Conservation (phyloP, 1,140 invertebrate genomes). For the Drosophila insularis region DNA sequence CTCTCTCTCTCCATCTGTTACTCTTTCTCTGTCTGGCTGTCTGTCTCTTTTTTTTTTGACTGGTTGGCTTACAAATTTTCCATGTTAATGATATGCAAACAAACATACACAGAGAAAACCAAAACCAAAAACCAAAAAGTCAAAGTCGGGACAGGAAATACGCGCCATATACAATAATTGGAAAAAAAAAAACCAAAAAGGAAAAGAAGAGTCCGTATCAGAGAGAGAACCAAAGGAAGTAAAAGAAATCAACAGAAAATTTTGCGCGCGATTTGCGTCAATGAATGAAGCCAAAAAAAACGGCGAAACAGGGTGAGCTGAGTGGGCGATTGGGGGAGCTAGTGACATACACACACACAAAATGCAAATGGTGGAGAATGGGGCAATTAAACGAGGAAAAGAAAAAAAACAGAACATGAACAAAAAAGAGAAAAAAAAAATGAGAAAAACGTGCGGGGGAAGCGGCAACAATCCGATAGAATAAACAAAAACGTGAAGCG, state of each 20-base stretch:
- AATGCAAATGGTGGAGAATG: constrained; percentile 18
- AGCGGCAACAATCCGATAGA: constrained; percentile 16
- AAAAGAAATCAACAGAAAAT: constrained; percentile 67
- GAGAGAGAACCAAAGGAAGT: constrained; percentile 40
- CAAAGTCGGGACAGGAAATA: constrained; percentile 66
- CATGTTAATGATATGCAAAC: constrained; percentile 77
- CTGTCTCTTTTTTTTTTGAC: constrained; percentile 38
- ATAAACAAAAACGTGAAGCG: constrained; percentile 52
- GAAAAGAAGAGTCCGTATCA: constrained; percentile 4
- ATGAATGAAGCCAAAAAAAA: constrained; percentile 41
- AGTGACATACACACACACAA: not conserved
- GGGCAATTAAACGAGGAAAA: constrained; percentile 46
- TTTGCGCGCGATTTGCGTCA: constrained; percentile 77
- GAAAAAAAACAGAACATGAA: constrained; percentile 36
- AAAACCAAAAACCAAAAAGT: constrained; percentile 35
- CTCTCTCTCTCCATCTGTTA: not conserved
- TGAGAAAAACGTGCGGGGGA: not conserved
- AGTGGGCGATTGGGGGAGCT: not conserved
- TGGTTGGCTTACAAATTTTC: constrained; percentile 56
- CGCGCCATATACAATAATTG: constrained; percentile 62
- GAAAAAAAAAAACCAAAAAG: constrained; percentile 19
- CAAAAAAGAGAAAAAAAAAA: constrained; percentile 25
- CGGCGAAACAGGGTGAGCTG: not conserved
- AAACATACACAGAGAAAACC: constrained; percentile 39
- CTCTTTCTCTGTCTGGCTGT: not conserved